Base-by-base conservation (phyloP, 2,797 vertebrate species). In the Helicolenus hilgendorfi region DNA sequence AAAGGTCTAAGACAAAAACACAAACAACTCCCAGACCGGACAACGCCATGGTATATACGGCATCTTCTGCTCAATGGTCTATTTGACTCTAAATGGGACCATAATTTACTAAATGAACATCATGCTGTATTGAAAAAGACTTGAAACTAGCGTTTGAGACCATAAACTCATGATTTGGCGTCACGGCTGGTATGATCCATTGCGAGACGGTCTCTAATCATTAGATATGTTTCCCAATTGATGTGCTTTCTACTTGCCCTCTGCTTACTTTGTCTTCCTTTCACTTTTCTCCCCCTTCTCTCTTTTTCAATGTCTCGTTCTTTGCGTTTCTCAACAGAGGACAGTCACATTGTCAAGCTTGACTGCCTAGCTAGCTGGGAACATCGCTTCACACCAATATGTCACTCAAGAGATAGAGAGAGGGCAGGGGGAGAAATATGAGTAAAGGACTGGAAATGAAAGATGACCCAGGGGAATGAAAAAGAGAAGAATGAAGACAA, bases 361-460 rank as follows among this genome's bases (percentile, higher is more conserved):
- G 60, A 31, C 72, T 70, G 81, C 81, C 11, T 13, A n/a, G 38
- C 31, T 56, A 29, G 55, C 74, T 77, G 77, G 73, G 31, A 84
- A 85, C 85, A 73, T 79, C 31, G 83, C 77, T 69, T 87, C 87
- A 81, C 79, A 77, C 76, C 85, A 74, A 79, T 9, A 33, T 85
- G 85, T 83, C 89, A 89, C 38, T 85, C 83, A 92, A 29, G 33
- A 27, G 24, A 11, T 18, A 29, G 38, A 20, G 58, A 73, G 63
- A 31, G 69, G 67, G 78, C 22, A 27, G 22, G 1, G 15, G 18
- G 10, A 63, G 26, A 24, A 55, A 49, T 7, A 35, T n/a, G 15
- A 68, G 33, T n/a, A 77, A 81, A 49, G 53, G 70, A 60, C 31
- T 60, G 84, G 53, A 80, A 75, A 67, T 79, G 79, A 81, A 73